Base-by-base conservation (phyloP, 2,113 vertebrate species). In the Pontoporia blainvillei region DNA sequence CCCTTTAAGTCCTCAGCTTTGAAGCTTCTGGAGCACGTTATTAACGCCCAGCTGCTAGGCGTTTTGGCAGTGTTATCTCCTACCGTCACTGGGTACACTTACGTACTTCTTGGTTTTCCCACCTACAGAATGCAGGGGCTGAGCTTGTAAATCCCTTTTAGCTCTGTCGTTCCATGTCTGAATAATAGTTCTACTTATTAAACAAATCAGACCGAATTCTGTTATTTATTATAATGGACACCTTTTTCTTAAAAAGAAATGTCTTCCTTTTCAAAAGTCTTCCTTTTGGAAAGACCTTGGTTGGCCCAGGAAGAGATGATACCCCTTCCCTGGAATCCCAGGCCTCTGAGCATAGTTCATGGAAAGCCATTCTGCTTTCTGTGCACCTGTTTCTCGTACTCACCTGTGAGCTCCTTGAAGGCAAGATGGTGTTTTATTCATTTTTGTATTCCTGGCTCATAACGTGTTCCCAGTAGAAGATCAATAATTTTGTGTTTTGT, bases 31-130 rank as follows among this genome's bases (percentile, higher is more conserved):
- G n/a, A 92, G n/a, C 25, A 3, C 2, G 4, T 59, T 20, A 12
- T 1, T 13, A 0, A 59, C 0, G 0, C 27, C 39, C 54, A 49
- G 44, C 41, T 23, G n/a, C 57, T 18, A 2, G 49, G 41, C 17
- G 5, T 20, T 2, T 39, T 0, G 18, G 18, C 69, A 41, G 17
- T 31, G 44, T 71, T 4, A 1, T 88, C n/a, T 64, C 76, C 18
- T 9, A 0, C 61, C 29, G 0, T 36, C 6, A 3, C 59, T 20
- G 41, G 29, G 61, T 21, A 29, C 21, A 12, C 14, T n/a, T 49
- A 7, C 0, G 8, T 20, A 34, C 25, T 27, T 49, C 23, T 83
- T 79, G 20, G 2, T n/a, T 90, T 69, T 72, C 46, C 49, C 67
- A 66, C 73, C 85, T 44, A 0, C 66, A 71, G 84, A 46, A 8